Conservation (phyloP, 2,113 vertebrate genomes). For the Apodemus speciosus region DNA sequence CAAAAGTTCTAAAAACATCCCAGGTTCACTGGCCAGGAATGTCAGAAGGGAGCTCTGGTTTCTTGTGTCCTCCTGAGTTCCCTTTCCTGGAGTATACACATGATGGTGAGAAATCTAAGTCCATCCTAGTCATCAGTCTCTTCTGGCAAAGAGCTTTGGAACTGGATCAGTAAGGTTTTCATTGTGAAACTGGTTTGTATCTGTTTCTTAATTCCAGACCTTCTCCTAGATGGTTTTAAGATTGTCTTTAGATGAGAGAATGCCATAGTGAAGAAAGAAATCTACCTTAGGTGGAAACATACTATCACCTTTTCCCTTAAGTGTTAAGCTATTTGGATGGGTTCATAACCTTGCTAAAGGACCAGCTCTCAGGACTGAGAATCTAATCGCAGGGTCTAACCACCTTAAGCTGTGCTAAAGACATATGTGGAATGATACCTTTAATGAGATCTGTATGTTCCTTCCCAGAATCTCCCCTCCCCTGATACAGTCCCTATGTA, state of each 20-base stretch:
- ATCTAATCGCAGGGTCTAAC: background rate
- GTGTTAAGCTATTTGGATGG: background rate
- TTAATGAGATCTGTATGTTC: background rate
- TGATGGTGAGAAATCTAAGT: no score
- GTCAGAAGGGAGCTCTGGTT: no score
- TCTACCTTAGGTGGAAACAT: background rate
- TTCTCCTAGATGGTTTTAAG: background rate
- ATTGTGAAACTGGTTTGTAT: background rate
- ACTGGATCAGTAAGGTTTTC: background rate
- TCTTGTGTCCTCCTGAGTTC: no score
- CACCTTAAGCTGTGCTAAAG: background rate
- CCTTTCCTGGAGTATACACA: no score
- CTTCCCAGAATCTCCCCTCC: background rate
- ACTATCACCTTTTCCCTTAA: background rate
- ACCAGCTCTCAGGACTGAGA: background rate
- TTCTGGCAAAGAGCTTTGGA: no score
- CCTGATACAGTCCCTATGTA: background rate
- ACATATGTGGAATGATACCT: background rate
- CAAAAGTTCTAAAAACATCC: no score
- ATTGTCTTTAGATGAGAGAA: background rate
- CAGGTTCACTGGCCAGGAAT: no score
- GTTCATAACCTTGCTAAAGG: background rate
- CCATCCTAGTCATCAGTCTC: no score
- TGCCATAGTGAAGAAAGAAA: background rate
- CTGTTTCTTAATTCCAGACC: background rate